These are phyloP conservation scores for Tichodroma muraria DNA, from an alignment of 2,113 vertebrate genomes.

Conservation along the genomic window DNA sequence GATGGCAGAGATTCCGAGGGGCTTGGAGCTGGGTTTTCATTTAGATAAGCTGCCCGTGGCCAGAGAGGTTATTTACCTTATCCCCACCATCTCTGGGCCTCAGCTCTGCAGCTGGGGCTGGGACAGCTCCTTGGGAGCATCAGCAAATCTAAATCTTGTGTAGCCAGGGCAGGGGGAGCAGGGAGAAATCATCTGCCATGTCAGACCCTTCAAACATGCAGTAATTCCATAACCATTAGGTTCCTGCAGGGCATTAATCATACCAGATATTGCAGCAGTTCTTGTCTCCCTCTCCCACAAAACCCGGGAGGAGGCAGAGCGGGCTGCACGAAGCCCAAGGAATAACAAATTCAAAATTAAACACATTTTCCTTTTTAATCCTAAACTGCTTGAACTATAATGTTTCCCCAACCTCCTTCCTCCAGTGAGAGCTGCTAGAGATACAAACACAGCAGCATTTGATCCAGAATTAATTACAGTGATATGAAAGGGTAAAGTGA, in stretches of 20 bases:
- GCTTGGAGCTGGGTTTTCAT: neutral
- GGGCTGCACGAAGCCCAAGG: neutral
- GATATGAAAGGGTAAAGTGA: neutral
- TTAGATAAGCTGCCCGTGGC: constrained; percentile 8
- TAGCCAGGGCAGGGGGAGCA: neutral
- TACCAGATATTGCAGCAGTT: neutral
- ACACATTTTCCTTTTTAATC: neutral
- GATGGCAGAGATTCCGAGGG: neutral
- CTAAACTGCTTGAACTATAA: neutral
- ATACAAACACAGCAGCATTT: neutral
- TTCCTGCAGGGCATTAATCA: neutral
- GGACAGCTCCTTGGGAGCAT: neutral
- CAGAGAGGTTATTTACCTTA: constrained; percentile 13
- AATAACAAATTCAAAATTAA: neutral
- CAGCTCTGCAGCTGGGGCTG: neutral
- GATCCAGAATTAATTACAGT: neutral
- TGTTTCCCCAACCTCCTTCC: neutral
- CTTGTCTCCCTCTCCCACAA: neutral
- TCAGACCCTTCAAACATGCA: neutral
- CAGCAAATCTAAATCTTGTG: neutral
- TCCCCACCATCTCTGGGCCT: neutral
- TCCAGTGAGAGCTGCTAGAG: neutral
- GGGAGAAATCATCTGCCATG: neutral
- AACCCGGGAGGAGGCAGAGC: neutral
- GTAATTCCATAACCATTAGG: neutral